Conservation (phyloP, 2,113 vertebrate genomes). For the Collichthys lucidus region DNA sequence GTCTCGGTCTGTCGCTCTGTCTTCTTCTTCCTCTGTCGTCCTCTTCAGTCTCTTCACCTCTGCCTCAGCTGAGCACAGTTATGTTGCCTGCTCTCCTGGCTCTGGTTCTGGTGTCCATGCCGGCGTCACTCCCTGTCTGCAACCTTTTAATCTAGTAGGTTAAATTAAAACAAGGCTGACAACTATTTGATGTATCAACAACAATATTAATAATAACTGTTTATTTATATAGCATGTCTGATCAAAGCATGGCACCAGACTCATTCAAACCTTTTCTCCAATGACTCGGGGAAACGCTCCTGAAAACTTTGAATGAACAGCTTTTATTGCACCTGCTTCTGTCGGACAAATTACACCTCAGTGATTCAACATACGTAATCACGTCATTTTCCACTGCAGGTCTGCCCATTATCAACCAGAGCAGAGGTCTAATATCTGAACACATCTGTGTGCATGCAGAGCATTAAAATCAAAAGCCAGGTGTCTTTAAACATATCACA, state of each 20-base stretch:
- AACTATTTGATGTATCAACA: too few species aligned
- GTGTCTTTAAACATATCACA: background rate
- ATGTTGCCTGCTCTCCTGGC: too few species aligned
- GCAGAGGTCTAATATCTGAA: background rate
- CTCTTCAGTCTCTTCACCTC: too few species aligned
- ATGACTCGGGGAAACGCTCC: background rate
- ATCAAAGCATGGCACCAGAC: background rate
- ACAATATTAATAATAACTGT: too few species aligned
- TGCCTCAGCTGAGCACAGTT: too few species aligned
- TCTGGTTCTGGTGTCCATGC: too few species aligned
- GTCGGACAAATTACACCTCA: background rate
- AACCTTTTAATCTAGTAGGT: too few species aligned
- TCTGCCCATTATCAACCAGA: background rate
- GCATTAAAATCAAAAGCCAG: background rate
- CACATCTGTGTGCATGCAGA: background rate
- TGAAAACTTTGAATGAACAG: background rate
- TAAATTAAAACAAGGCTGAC: too few species aligned
- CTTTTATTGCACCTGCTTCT: background rate
- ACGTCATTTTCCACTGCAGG: background rate
- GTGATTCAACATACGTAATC: background rate
- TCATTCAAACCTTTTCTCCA: background rate
- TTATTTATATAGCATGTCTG: background rate
- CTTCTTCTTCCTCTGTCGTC: too few species aligned
- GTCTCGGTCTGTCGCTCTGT: too few species aligned
- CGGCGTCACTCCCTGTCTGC: too few species aligned